Percentiles rank a stretch among this genome's conserved stretches.
phyloP scores from a whole-genome alignment of 1,140 invertebrate species.

The Brachionus rotundiformis region DNA sequence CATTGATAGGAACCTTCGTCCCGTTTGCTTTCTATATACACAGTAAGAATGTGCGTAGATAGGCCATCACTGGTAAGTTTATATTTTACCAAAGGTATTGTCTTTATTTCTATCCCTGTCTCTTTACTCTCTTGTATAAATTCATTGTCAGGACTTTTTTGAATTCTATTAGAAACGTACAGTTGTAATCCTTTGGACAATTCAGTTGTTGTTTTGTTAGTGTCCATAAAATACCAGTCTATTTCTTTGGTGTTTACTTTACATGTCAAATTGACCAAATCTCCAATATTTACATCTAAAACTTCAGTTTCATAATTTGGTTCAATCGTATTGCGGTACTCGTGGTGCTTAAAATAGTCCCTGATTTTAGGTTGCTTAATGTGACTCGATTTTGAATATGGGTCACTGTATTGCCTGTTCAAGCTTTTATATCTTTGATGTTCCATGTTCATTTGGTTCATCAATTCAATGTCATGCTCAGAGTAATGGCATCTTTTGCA shows the following conservation, averaged over 20 bases:
- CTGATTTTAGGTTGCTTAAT: constrained; percentile 10
- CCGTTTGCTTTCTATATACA: background rate
- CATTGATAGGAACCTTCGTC: constrained; percentile 49
- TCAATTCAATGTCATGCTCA: constrained; percentile 19
- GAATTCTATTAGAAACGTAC: background rate
- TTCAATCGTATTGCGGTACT: background rate
- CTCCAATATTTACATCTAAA: constrained; percentile 36
- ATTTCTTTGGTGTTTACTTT: constrained; percentile 24
- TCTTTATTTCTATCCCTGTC: background rate
- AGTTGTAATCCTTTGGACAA: constrained; percentile 23
- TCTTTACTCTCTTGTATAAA: background rate
- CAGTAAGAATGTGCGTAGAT: constrained; percentile 4
- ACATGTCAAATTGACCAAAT: constrained; percentile 33
- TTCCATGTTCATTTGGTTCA: constrained; percentile 23
- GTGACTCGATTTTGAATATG: background rate
- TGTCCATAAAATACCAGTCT: constrained; percentile 47
- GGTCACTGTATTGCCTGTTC: background rate
- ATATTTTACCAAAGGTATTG: constrained; percentile 1
- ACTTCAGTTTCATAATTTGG: constrained; percentile 22
- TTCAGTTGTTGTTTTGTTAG: constrained; percentile 26
- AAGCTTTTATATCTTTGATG: constrained; percentile 1
- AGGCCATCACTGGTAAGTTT: constrained; percentile 31
- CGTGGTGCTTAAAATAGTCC: background rate
- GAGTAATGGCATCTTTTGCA: constrained; percentile 21
- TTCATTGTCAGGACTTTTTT: background rate